phyloP scores from a whole-genome alignment of 64 coral and sea anemone species.

The Porites australiensis region DNA sequence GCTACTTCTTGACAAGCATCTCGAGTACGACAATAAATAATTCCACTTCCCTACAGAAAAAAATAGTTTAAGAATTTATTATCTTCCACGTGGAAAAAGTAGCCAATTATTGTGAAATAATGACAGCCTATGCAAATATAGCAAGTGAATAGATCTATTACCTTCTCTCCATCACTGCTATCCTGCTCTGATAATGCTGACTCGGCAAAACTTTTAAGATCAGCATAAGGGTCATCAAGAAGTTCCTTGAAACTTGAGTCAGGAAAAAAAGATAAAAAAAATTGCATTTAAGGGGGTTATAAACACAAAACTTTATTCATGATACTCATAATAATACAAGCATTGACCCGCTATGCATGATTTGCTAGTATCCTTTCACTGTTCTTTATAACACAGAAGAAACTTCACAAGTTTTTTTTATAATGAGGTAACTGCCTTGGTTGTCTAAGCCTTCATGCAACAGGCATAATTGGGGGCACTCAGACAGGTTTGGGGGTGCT shows the following conservation, averaged over 20 bases:
- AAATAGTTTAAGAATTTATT: neutral
- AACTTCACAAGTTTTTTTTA: too few relatives aligned
- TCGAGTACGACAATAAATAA: constrained; percentile 96
- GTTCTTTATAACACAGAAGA: too few relatives aligned
- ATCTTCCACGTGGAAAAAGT: constrained; percentile 1
- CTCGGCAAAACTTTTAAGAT: constrained; percentile 79
- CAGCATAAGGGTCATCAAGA: constrained; percentile 82
- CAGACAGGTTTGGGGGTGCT: too few relatives aligned
- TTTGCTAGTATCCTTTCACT: too few relatives aligned
- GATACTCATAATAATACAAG: too few relatives aligned
- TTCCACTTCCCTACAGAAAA: constrained; percentile 83
- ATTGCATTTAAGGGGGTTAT: too few relatives aligned
- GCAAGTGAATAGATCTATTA: neutral
- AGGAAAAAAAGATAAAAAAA: neutral
- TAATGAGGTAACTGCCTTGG: too few relatives aligned
- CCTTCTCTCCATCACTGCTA: constrained; percentile 54
- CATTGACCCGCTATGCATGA: too few relatives aligned
- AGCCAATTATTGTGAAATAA: too few relatives aligned
- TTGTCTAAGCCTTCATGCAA: too few relatives aligned
- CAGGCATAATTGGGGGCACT: too few relatives aligned
- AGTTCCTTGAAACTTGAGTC: constrained; percentile 91
- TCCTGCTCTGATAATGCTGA: constrained; percentile 72
- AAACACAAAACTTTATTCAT: too few relatives aligned
- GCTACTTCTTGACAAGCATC: constrained; percentile 94
- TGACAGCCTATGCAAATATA: neutral